phyloP scores from a whole-genome alignment of 2,888 invertebrate species.

The Acanthosepion pharaonis region DNA sequence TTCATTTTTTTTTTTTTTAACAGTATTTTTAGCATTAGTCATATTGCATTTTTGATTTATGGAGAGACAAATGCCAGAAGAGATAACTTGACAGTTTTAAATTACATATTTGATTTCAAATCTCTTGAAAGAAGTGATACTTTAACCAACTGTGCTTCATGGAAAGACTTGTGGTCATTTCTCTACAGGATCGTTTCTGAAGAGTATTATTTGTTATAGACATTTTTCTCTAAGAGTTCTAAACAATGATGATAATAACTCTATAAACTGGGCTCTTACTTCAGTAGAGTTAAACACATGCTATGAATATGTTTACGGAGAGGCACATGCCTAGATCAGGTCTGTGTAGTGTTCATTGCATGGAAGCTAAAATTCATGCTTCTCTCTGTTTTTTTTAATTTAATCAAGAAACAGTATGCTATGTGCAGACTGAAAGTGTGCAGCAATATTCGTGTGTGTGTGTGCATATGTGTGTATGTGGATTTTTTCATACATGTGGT shows the following conservation, averaged over 20 bases:
- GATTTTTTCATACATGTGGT: not conserved
- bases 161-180: not conserved
- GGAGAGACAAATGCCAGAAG: too few species aligned
- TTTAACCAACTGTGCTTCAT: too few species aligned
- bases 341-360: not conserved
- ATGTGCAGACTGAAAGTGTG: not conserved
- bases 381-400: not conserved
- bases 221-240: not conserved
- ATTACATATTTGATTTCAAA: too few species aligned
- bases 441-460: not conserved
- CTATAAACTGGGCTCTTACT: not conserved
- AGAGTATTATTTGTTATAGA: not conserved
- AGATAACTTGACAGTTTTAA: too few species aligned
- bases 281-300: not conserved
- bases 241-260: not conserved
- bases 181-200: not conserved
- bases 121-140: too few species aligned
- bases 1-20: too few species aligned
- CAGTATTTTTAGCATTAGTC: too few species aligned
- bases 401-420: not conserved
- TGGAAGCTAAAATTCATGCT: not conserved
- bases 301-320: not conserved
- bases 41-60: too few species aligned
- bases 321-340: not conserved
- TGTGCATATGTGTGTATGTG: not conserved